Conservation (phyloP, 2,888 invertebrate genomes). For the Drosophila pseudotakahashii region DNA sequence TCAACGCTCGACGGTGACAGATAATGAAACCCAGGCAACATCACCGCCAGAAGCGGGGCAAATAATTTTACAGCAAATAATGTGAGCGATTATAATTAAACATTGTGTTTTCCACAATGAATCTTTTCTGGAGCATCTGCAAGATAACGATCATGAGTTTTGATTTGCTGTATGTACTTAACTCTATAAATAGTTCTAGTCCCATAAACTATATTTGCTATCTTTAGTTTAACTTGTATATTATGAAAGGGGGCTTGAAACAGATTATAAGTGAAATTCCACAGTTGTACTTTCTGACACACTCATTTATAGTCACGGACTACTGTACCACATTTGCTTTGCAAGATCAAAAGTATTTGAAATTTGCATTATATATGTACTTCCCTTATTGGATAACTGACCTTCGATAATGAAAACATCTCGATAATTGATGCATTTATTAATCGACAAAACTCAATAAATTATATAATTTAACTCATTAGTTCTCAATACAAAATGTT, state of each 20-base stretch:
- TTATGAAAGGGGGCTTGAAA: neutral
- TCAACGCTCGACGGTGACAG: constrained; percentile 45
- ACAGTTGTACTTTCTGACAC: neutral
- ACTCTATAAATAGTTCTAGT: neutral
- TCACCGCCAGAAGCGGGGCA: constrained; percentile 25
- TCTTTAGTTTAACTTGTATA: neutral
- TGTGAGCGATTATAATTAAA: constrained; percentile 42
- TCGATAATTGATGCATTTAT: constrained; percentile 12
- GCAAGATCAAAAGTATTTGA: neutral
- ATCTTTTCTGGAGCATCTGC: constrained; percentile 11
- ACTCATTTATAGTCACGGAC: neutral
- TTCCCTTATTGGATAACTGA: constrained; percentile 9
- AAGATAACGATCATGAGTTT: constrained; percentile 10
- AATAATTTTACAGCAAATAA: constrained; percentile 44
- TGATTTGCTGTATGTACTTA: constrained; percentile 9
- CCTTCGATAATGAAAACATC: constrained; percentile 27
- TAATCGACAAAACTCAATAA: neutral
- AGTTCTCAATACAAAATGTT: neutral
- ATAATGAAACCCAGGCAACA: constrained; percentile 52
- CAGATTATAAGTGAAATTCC: neutral
- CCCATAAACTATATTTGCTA: neutral
- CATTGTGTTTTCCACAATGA: constrained; percentile 32
- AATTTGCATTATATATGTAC: neutral
- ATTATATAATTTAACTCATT: neutral
- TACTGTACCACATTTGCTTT: neutral